Base-by-base conservation (phyloP, 2,888 invertebrate genomes). In the Rotaria socialis region DNA sequence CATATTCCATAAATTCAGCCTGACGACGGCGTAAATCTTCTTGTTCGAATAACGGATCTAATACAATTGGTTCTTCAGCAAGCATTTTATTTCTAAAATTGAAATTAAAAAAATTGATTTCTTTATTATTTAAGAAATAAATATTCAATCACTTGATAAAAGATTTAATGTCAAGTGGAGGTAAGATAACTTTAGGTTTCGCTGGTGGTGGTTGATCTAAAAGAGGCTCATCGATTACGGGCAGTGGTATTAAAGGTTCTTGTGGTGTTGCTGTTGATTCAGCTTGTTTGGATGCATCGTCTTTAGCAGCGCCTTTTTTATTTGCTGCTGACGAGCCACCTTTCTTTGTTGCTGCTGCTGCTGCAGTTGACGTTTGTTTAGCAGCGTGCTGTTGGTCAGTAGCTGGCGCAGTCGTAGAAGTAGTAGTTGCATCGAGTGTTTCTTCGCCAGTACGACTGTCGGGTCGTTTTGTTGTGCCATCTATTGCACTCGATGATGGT, bases 1-100 rank as follows among this genome's bases (percentile, higher is more conserved):
- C 89, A 89, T 90, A 91, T 84, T 89, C 89, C 6, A 89, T 88
- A n/a, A 91, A 89, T 88, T 91, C 89, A 47, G 16, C 11, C 47
- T 80, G 80, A 84, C 88, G 86, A 88, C 90, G 90, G 41, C 86
- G 35, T 41, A 85, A 41, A 27, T 85, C 50, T 56, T 56, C 85
- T 80, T 86, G 86, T 86, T 86, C 86, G 41, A 85, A 85, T 35
- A 84, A 58, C 8, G 74, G 85, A 41, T 85, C 85, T 19, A 60
- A 56, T 24, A 56, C 5, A 35, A 60, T 85, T 2, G 60, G 50
- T 14, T 75, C 75, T 14, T 84, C 80, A 4, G 47, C 7, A 24
- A n/a, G 47, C 16, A 35, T 41, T 14, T 58, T 52, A 3, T 60
- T 75, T 74, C 80, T 80, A 67, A 35, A 67, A 24, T 8, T 8